A percentile compares a stretch with the other conserved stretches of the same genome.
phyloP scores from a whole-genome alignment of 1,140 invertebrate species.

The Hycleus phaleratus region DNA sequence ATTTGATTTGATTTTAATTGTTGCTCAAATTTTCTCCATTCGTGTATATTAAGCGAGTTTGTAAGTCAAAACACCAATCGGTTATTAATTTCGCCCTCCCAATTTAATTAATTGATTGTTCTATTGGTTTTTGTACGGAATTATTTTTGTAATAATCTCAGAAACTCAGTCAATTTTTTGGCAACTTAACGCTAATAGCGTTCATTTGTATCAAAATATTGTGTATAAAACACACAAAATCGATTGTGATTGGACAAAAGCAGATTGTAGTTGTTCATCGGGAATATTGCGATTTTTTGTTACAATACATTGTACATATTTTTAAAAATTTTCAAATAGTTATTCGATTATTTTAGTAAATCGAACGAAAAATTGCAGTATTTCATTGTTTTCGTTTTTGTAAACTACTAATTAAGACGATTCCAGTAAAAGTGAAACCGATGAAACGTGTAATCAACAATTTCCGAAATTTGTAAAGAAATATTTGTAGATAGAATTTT shows the following conservation, averaged over 20 bases:
- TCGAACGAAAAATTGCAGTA: constrained; percentile 10
- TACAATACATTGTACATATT: constrained; percentile 7
- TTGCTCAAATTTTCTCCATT: constrained; percentile 12
- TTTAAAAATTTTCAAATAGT: neutral
- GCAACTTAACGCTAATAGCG: constrained; percentile 1
- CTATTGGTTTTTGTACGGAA: too few species aligned
- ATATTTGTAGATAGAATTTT: constrained; percentile 42
- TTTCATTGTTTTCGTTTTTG: constrained; percentile 1
- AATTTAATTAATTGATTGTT: too few species aligned
- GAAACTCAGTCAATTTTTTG: constrained; percentile 14
- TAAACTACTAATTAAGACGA: constrained; percentile 9
- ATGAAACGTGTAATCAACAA: too few species aligned
- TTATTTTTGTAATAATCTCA: neutral
- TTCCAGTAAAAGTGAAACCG: constrained; percentile 13
- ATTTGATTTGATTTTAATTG: neutral
- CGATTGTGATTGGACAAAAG: constrained; percentile 8
- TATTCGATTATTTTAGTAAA: constrained; percentile 12
- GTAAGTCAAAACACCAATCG: constrained; percentile 11
- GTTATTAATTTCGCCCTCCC: constrained; percentile 1
- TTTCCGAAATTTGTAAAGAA: constrained; percentile 9
- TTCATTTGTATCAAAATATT: constrained; percentile 9
- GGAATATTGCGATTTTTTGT: constrained; percentile 13
- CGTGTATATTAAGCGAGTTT: constrained; percentile 1
- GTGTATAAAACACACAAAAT: constrained; percentile 5
- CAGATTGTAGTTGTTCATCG: neutral